These are phyloP conservation scores for Caenorhabditis brenneri DNA, from an alignment of 1,140 invertebrate genomes.

Conservation along the genomic window DNA sequence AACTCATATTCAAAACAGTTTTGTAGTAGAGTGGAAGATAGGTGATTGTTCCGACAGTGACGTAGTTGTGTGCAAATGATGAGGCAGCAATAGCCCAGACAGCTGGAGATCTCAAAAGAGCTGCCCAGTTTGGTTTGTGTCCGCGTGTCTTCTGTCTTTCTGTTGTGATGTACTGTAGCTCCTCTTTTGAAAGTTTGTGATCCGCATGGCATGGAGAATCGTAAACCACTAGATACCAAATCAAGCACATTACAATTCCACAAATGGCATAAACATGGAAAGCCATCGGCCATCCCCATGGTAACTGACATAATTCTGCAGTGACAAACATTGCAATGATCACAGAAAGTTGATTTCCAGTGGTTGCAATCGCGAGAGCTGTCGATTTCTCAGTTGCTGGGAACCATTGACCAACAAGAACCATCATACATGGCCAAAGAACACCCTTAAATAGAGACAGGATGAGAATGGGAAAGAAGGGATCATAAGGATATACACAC, in stretches of 20 bases:
- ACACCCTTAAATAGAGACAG: constrained; percentile 57
- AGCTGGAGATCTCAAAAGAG: constrained; percentile 61
- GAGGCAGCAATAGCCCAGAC: constrained; percentile 66
- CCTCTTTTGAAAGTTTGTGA: constrained; percentile 52
- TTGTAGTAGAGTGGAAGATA: constrained; percentile 69
- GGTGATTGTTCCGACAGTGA: constrained; percentile 70
- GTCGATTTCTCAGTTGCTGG: constrained; percentile 66
- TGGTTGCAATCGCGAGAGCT: constrained; percentile 66
- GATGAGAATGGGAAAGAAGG: background rate
- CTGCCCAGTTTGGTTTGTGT: constrained; percentile 57
- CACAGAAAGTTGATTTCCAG: constrained; percentile 66
- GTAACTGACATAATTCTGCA: constrained; percentile 68
- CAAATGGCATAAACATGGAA: constrained; percentile 67
- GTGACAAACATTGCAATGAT: constrained; percentile 69
- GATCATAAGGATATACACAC: constrained; percentile 51
- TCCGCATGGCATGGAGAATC: constrained; percentile 61
- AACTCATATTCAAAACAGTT: constrained; percentile 66
- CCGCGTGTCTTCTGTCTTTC: background rate
- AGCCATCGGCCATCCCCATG: constrained; percentile 64
- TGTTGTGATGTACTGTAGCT: constrained; percentile 58
- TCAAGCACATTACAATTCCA: constrained; percentile 62
- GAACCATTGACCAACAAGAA: constrained; percentile 67
- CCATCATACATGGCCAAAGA: constrained; percentile 70
- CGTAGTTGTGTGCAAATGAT: constrained; percentile 68
- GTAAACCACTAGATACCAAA: constrained; percentile 61